Evolutionary conservation across 2,888 invertebrate species (phyloP), one percentile per base, ranked within the genome.

Genomic region (Aricia artaxerxes): DNA sequence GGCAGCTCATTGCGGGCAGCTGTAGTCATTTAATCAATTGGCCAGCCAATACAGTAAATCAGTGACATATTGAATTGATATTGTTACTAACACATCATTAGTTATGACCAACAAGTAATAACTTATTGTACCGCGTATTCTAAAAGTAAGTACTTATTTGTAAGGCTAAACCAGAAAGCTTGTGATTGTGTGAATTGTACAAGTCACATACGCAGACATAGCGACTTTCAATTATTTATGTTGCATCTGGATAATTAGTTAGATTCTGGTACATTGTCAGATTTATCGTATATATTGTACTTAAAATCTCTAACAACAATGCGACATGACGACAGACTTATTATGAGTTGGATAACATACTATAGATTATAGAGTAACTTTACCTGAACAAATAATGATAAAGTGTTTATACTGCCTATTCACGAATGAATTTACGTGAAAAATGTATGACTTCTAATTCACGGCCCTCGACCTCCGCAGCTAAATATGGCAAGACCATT

Each of bases 1-100:
- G 35, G 35, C 69, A 69, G 69, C 69, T 90, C 88, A 91, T 92
- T 93, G 92, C 86, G 93, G 93, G 90, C 92, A 92, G 93, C 93
- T 91, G 90, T 89, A 92, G 93, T 94, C 93, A 94, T 94, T 93
- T 93, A 94, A 94, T 94, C 93, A 93, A 94, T 94, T 94, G 91
- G 88, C 86, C 87, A 90, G 91, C 91, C 94, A 92, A 93, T 94
- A 93, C 94, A 93, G 94, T 94, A 94, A 94, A 94, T 94, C 94
- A 94, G 89, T 86, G 94, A 94, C 93, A 93, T 92, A 91, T 93
- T 94, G 93, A 94, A 94, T 94, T 94, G 94, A 94, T 93, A 92
- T 89, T 86, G 87, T 83, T 57, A 16, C 16, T 57, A 16, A 57
- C 57, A 49, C 49, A 11, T 49, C 49, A 57, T 89, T 90, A 87